phyloP scores from a whole-genome alignment of 2,113 vertebrate genomes.

The Arizona elegans region DNA sequence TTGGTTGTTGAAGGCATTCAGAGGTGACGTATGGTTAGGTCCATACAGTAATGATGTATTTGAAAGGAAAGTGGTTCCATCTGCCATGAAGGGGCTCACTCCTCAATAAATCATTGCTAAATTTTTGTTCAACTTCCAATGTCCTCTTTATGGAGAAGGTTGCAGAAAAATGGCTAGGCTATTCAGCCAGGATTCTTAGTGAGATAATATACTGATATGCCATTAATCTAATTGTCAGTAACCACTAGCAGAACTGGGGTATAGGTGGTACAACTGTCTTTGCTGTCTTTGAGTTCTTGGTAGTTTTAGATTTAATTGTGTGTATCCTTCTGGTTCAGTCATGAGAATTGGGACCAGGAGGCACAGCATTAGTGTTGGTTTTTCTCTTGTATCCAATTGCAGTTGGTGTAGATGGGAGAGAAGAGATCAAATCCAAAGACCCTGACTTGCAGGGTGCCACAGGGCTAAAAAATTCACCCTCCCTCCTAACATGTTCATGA shows the following conservation, averaged over 20 bases:
- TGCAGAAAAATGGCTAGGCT: background rate
- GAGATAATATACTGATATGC: background rate
- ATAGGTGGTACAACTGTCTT: background rate
- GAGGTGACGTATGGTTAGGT: background rate
- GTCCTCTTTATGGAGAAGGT: background rate
- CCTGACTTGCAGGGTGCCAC: background rate
- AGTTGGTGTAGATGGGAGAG: background rate
- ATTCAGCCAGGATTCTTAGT: background rate
- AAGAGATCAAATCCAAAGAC: background rate
- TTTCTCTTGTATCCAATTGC: background rate
- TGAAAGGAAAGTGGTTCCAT: background rate
- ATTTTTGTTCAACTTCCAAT: background rate
- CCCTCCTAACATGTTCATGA: background rate
- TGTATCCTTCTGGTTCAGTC: background rate
- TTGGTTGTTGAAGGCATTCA: background rate
- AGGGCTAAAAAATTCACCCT: background rate
- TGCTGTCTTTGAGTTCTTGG: background rate
- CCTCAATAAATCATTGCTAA: background rate
- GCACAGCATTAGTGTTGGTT: background rate
- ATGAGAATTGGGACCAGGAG: background rate
- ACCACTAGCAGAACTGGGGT: background rate
- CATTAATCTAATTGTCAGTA: background rate
- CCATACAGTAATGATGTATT: background rate
- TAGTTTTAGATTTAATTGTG: background rate
- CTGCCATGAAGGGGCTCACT: background rate